These are phyloP conservation scores for Anisognathus igniventris DNA, from an alignment of 2,797 vertebrate genomes.

Conservation along the genomic window DNA sequence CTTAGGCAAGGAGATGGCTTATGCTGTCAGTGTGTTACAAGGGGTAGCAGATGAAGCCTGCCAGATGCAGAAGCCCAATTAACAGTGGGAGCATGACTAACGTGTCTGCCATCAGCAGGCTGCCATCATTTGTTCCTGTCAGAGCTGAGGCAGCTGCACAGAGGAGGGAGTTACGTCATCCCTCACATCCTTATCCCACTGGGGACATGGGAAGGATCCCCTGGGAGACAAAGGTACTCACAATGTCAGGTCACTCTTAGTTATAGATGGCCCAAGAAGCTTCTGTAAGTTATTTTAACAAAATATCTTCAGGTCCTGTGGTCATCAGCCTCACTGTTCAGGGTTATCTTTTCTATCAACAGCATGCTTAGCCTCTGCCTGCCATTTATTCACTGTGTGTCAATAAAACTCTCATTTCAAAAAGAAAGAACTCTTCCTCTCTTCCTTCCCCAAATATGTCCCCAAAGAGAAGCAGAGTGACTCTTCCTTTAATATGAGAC, in stretches of 20 bases:
- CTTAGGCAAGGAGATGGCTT: neutral
- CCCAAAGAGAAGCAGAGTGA: neutral
- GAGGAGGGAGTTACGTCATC: neutral
- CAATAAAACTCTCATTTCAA: neutral
- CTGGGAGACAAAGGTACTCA: neutral
- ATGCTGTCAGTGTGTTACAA: neutral
- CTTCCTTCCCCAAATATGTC: neutral
- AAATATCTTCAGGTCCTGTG: slow-evolving; percentile 1
- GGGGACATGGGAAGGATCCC: neutral
- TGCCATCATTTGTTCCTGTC: neutral
- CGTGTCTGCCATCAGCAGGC: neutral
- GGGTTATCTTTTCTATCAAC: neutral
- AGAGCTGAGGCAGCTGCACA: neutral
- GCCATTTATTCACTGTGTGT: neutral
- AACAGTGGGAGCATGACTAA: slow-evolving; percentile 16
- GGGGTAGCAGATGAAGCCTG: neutral
- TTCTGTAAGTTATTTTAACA: neutral
- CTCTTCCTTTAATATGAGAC: slow-evolving; percentile 25
- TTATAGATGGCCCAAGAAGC: neutral
- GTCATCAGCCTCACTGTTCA: neutral
- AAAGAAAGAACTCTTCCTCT: neutral
- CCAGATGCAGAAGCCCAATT: neutral
- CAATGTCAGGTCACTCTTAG: neutral
- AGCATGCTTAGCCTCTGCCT: neutral
- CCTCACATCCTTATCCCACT: neutral